Conservation (phyloP, 2,888 invertebrate genomes). For the Catonia carolina region DNA sequence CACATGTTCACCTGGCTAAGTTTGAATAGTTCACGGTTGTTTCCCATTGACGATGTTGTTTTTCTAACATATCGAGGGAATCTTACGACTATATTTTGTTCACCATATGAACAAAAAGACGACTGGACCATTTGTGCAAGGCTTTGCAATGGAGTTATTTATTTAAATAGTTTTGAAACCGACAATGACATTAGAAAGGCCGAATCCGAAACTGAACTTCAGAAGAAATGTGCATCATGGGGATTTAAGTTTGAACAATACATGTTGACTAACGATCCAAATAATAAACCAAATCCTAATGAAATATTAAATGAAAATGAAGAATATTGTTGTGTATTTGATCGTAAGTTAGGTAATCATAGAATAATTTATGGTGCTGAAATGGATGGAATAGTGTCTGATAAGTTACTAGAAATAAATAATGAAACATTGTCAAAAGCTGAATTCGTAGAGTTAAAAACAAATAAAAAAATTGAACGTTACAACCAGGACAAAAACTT, state of each 20-base stretch:
- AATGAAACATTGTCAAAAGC: not conserved
- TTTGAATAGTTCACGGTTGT: too few species aligned
- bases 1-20: too few species aligned
- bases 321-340: conserved; percentile 18
- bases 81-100: conserved; percentile 17
- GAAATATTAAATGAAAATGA: conserved; percentile 14
- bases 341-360: conserved; percentile 12
- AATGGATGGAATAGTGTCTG: conserved; percentile 20
- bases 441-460: conserved; percentile 18
- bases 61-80: conserved; percentile 19
- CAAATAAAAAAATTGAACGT: conserved; percentile 15
- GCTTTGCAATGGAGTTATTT: not conserved
- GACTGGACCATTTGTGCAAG: conserved; percentile 22
- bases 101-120: conserved; percentile 20
- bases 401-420: conserved; percentile 7
- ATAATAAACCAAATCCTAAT: conserved; percentile 15
- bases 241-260: conserved; percentile 23
- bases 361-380: conserved; percentile 18
- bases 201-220: conserved; percentile 10
- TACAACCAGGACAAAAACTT: conserved; percentile 18
- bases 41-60: too few species aligned
- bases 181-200: conserved; percentile 14
- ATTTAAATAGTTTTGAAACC: conserved; percentile 19
- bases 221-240: conserved; percentile 18
- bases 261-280: conserved; percentile 18